These are phyloP conservation scores for Petrocephalus microphthalmus DNA, from an alignment of 2,113 vertebrate species.

Conservation along the genomic window DNA sequence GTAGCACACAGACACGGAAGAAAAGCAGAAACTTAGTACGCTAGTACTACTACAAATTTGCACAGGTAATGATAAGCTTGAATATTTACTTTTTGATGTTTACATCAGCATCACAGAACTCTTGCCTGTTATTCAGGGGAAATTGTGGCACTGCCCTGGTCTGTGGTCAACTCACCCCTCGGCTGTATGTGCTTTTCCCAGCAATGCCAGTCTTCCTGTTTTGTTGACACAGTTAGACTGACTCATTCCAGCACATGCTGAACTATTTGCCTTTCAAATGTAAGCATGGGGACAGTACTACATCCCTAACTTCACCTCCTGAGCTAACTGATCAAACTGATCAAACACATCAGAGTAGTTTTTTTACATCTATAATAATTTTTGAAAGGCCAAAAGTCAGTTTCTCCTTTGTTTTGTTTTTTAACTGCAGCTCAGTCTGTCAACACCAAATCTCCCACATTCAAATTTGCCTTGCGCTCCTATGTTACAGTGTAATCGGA, in stretches of 20 bases:
- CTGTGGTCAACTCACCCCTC: background rate
- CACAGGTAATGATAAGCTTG: background rate
- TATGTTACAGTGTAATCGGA: background rate
- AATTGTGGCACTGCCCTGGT: background rate
- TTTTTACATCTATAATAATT: background rate
- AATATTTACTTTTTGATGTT: background rate
- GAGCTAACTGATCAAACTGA: background rate
- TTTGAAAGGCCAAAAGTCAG: background rate
- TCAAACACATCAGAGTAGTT: background rate
- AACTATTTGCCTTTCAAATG: constrained; percentile 31
- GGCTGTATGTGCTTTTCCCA: background rate
- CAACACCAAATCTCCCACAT: background rate
- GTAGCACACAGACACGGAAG: background rate
- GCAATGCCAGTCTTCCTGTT: too few relatives aligned
- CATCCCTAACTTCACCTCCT: background rate
- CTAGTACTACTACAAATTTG: background rate
- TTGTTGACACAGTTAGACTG: background rate
- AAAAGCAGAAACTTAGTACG: background rate
- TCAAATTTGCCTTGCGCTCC: background rate
- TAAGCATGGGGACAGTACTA: background rate
- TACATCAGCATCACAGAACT: background rate
- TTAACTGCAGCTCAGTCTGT: background rate
- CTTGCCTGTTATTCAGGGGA: background rate
- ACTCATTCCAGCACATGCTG: background rate
- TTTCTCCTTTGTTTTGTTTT: background rate